Evolutionary conservation across 2,113 vertebrate species (phyloP), one percentile per base, ranked within the genome.

Genomic region (Calypte anna): DNA sequence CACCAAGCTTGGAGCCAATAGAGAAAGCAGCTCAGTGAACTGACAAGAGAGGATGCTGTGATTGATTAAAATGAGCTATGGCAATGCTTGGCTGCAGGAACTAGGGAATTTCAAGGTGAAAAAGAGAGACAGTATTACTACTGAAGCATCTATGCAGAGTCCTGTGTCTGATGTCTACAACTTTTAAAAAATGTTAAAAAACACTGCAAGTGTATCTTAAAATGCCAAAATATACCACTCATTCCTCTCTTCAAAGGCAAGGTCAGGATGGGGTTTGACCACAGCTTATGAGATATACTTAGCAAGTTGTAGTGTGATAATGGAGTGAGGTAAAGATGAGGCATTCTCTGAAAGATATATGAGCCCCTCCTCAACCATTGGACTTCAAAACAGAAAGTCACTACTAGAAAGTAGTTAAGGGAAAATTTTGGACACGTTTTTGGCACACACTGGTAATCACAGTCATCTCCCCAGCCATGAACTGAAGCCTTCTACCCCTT

Each of bases 401-500:
- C 33, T 33, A 33, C 33, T 33, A 33, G 33, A 33, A 55, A 69
- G 12, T 19, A 70, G 28, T 77, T 66, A 62, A 40, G 27, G 50
- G 72, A 81, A 72, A 15, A 31, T 36, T 88, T 68, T 27, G 28
- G 36, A 10, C 24, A 7, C 43, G 12, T 67, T 87, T 53, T n/a
- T 22, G n/a, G 22, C 11, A 62, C 25, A 67, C 2, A 7, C 0
- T 6, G 33, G 14, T 38, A 25, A 63, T 23, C 31, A 36, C 17
- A 53, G 8, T 19, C 18, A 73, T 25, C 4, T 17, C 7, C 11
- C 36, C 8, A 10, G 53, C 9, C 59, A 38, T 0, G 0, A 4
- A 80, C 12, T 18, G 43, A 81, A 88, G 21, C 18, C 33, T 14
- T 23, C 24, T 88, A 25, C 8, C 22, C 22, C 25, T 64, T 67